Conservation (phyloP, 2,888 invertebrate species). For the Dioctria linearis region DNA sequence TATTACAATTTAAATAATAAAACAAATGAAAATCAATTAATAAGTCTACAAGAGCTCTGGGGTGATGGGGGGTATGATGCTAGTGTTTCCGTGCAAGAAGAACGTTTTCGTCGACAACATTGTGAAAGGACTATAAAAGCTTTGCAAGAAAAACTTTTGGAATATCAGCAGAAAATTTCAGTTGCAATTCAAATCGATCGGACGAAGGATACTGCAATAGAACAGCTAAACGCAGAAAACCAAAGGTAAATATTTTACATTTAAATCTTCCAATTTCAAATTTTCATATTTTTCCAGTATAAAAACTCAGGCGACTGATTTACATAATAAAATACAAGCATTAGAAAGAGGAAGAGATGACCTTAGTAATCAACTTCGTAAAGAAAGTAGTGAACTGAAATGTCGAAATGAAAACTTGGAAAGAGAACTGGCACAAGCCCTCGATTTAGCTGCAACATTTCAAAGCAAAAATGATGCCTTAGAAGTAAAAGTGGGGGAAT, state of each 20-base stretch:
- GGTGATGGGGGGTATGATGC: constrained; percentile 61
- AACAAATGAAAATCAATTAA: constrained; percentile 61
- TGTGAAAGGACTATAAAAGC: constrained; percentile 81
- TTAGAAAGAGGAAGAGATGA: constrained; percentile 65
- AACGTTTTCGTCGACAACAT: constrained; percentile 83
- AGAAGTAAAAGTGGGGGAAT: constrained; percentile 72
- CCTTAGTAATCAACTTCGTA: constrained; percentile 62
- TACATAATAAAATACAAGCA: constrained; percentile 59
- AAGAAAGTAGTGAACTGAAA: constrained; percentile 62
- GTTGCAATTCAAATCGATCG: constrained; percentile 85
- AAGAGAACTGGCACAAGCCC: constrained; percentile 80
- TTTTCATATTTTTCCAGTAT: constrained; percentile 11
- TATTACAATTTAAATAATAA: not conserved
- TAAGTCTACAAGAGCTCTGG: constrained; percentile 70
- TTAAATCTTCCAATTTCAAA: constrained; percentile 61
- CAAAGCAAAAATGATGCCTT: constrained; percentile 77
- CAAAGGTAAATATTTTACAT: constrained; percentile 68
- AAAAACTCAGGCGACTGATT: not conserved
- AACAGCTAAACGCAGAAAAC: constrained; percentile 78
- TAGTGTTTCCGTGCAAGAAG: constrained; percentile 79
- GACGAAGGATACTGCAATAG: constrained; percentile 80
- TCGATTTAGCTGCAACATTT: constrained; percentile 79
- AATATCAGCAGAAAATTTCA: constrained; percentile 84
- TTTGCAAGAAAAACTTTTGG: constrained; percentile 80
- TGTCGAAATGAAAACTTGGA: constrained; percentile 74